Conservation (phyloP, 2,888 invertebrate species). For the Dolichomitus sp. region DNA sequence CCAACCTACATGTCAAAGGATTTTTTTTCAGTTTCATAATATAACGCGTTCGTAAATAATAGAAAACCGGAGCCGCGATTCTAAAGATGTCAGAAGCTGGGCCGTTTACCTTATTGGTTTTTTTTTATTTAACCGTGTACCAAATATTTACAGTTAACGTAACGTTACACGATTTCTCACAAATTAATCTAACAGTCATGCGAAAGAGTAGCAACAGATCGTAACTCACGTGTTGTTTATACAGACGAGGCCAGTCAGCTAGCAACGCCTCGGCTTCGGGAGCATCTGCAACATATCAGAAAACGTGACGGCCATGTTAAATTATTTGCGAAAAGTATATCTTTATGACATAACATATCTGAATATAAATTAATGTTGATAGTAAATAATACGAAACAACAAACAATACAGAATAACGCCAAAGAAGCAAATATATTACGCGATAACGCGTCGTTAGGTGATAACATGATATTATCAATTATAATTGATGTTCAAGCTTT, state of each 20-base stretch:
- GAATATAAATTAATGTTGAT: background rate
- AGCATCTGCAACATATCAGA: slow-evolving; percentile 82
- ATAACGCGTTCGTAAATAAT: too few species aligned
- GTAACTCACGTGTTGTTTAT: slow-evolving; percentile 80
- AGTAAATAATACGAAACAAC: background rate
- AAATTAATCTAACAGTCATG: slow-evolving; percentile 26
- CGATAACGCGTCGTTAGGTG: too few species aligned
- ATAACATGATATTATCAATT: too few species aligned
- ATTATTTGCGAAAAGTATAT: slow-evolving; percentile 10
- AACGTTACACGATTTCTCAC: slow-evolving; percentile 22
- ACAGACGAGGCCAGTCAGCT: slow-evolving; percentile 77
- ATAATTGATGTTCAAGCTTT: too few species aligned
- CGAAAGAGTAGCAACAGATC: slow-evolving; percentile 9
- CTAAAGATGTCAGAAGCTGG: too few species aligned
- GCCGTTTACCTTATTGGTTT: too few species aligned
- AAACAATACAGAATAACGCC: background rate
- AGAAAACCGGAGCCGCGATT: too few species aligned
- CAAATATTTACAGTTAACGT: slow-evolving; percentile 13
- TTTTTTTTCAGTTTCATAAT: too few species aligned
- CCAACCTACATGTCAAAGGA: too few species aligned
- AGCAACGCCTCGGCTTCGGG: slow-evolving; percentile 76
- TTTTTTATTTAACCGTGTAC: background rate
- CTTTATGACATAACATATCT: background rate
- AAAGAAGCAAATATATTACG: background rate
- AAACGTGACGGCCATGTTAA: slow-evolving; percentile 24